phyloP scores from a whole-genome alignment of 2,888 invertebrate genomes.

The Chloromyia formosa region DNA sequence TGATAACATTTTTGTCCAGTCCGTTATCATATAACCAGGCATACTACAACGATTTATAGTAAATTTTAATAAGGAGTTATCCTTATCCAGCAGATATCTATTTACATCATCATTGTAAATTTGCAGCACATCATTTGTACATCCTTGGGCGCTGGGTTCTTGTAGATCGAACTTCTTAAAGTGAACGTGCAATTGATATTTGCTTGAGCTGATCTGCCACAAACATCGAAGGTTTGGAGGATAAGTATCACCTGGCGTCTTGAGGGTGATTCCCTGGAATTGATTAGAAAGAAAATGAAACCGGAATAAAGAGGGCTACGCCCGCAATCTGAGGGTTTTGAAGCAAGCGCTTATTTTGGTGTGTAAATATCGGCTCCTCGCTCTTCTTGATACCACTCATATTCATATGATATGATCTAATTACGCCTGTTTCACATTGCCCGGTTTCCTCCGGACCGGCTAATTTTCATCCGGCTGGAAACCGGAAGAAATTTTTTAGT shows the following conservation, averaged over 20 bases:
- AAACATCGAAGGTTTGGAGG: conserved; percentile 68
- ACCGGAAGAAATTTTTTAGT: too few species aligned
- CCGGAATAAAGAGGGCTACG: too few species aligned
- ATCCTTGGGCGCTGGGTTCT: conserved; percentile 62
- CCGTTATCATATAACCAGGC: conserved; percentile 43
- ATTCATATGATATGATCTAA: too few species aligned
- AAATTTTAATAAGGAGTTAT: conserved; percentile 16
- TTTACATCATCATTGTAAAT: conserved; percentile 64
- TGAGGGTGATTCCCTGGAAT: conserved; percentile 57
- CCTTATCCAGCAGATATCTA: too few species aligned
- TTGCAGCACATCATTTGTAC: conserved; percentile 65
- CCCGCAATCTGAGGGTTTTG: too few species aligned
- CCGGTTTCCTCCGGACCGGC: too few species aligned
- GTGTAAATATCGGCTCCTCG: too few species aligned
- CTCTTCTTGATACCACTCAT: too few species aligned
- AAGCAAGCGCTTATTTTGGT: too few species aligned
- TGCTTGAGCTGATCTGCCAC: conserved; percentile 64
- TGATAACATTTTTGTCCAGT: conserved; percentile 52
- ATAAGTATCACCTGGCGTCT: conserved; percentile 66
- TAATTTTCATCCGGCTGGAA: too few species aligned
- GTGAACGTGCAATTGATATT: conserved; percentile 64
- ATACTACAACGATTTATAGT: not conserved
- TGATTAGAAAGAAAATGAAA: too few species aligned
- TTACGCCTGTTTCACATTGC: too few species aligned
- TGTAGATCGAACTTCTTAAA: conserved; percentile 70